Evolutionary conservation across 2,888 invertebrate species (phyloP).

Genomic region (Hirtodrosophila cameraria): DNA sequence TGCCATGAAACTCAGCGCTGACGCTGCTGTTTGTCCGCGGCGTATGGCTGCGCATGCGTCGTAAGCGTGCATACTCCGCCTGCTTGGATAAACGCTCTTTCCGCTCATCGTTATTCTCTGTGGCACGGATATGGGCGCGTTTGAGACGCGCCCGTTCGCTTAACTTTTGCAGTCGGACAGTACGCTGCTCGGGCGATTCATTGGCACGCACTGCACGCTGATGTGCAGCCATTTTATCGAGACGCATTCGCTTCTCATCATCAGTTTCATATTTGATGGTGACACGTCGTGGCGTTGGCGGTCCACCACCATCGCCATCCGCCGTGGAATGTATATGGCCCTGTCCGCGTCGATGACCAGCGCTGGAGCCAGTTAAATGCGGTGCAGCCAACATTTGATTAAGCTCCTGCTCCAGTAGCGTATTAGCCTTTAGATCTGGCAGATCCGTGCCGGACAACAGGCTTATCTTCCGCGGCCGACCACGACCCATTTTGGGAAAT

Average conservation of each 20-base stretch:
- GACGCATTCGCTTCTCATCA: constrained; percentile 82
- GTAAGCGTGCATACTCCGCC: constrained; percentile 83
- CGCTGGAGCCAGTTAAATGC: constrained; percentile 45
- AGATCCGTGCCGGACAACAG: constrained; percentile 62
- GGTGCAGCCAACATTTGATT: constrained; percentile 82
- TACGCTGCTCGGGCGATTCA: constrained; percentile 83
- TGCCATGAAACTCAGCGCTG: constrained; percentile 70
- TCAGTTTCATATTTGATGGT: constrained; percentile 83
- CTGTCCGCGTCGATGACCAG: constrained; percentile 70
- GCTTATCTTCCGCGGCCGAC: constrained; percentile 82
- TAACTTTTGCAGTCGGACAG: constrained; percentile 80
- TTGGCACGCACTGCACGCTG: constrained; percentile 83
- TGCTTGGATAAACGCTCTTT: constrained; percentile 82
- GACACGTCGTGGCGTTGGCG: constrained; percentile 73
- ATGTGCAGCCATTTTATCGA: constrained; percentile 83
- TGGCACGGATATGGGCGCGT: constrained; percentile 82
- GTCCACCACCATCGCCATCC: constrained; percentile 47
- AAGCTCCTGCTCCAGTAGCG: constrained; percentile 83
- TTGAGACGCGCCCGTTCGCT: constrained; percentile 83
- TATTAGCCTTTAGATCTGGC: constrained; percentile 82
- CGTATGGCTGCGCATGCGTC: constrained; percentile 82
- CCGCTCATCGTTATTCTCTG: constrained; percentile 81
- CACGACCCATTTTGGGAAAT: constrained; percentile 83
- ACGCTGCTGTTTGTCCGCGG: constrained; percentile 78
- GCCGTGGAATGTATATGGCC: constrained; percentile 75